These are phyloP conservation scores for Dicranocentrus wangi DNA, from an alignment of 2,888 invertebrate genomes.

Conservation along the genomic window DNA sequence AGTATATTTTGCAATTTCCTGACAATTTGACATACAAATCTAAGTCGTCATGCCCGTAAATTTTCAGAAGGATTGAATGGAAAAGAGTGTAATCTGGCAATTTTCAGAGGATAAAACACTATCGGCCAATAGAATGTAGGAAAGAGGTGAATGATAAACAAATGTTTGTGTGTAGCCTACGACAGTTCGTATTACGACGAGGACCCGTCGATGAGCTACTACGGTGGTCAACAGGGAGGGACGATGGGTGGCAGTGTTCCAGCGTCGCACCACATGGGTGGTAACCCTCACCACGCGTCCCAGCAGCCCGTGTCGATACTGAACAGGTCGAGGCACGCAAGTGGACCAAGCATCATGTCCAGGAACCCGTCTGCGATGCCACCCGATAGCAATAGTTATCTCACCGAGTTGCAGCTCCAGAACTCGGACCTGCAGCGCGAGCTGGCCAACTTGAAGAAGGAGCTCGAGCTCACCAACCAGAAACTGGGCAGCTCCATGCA, in stretches of 20 bases:
- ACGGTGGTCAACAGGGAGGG: constrained; percentile 8
- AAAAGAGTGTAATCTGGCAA: no score
- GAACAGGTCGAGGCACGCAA: constrained; percentile 68
- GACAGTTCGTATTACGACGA: constrained; percentile 68
- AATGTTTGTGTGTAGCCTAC: no score
- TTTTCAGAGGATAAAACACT: no score
- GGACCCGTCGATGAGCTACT: constrained; percentile 63
- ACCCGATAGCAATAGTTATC: constrained; percentile 79
- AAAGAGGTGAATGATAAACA: no score
- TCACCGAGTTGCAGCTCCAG: constrained; percentile 92
- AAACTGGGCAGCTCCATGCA: constrained; percentile 99
- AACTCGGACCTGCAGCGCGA: constrained; percentile 96
- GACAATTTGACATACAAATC: no score
- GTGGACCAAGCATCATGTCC: constrained; percentile 63
- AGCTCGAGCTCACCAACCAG: constrained; percentile 95
- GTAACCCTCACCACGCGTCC: constrained; percentile 17
- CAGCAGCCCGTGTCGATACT: constrained; percentile 71
- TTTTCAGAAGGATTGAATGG: no score
- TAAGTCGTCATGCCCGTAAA: no score
- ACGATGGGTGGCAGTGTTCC: neutral
- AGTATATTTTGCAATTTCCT: no score
- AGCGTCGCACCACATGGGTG: constrained; percentile 20
- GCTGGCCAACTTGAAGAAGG: constrained; percentile 91
- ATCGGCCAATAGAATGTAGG: no score
- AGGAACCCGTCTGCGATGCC: constrained; percentile 29